A percentile compares a stretch with the other conserved stretches of the same genome.
Evolutionary conservation across 1,140 invertebrate species (phyloP).

Genomic region (Temnothorax curvispinosus): DNA sequence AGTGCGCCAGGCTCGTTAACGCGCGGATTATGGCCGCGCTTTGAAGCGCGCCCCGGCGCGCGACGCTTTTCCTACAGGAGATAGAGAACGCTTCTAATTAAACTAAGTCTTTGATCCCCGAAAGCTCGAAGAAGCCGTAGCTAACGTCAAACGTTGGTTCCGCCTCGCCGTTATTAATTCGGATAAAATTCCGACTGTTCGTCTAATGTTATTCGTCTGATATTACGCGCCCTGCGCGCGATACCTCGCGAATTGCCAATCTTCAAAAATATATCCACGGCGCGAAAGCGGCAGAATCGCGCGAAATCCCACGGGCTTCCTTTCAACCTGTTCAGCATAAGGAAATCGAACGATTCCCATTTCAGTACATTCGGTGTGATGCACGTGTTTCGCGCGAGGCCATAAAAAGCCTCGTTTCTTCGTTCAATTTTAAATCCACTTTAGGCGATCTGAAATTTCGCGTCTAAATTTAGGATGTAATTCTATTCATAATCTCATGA

Average conservation of each 20-base stretch:
- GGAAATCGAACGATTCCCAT: neutral
- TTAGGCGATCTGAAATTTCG: neutral
- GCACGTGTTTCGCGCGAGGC: neutral
- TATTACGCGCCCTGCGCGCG: neutral
- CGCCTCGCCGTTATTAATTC: slow-evolving; percentile 30
- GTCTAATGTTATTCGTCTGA: neutral
- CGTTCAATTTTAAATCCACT: neutral
- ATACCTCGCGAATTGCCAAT: neutral
- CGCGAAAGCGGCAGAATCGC: neutral
- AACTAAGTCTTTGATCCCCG: slow-evolving; percentile 54
- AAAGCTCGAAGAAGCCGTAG: slow-evolving; percentile 12
- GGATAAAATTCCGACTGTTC: slow-evolving; percentile 8
- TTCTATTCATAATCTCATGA: neutral
- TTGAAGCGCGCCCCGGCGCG: neutral
- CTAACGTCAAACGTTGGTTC: slow-evolving; percentile 17
- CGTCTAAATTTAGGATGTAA: neutral
- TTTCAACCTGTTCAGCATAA: neutral
- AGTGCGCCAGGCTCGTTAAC: slow-evolving; percentile 54
- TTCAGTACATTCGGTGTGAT: neutral
- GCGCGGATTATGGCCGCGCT: slow-evolving; percentile 45
- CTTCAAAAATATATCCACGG: neutral
- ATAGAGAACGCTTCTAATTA: slow-evolving; percentile 45
- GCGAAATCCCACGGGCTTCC: neutral
- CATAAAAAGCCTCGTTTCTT: neutral
- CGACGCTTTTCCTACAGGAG: slow-evolving; percentile 16